Evolutionary conservation across 2,888 invertebrate species (phyloP), one percentile per base, ranked within the genome.

Genomic region (Tortrix viridana): DNA sequence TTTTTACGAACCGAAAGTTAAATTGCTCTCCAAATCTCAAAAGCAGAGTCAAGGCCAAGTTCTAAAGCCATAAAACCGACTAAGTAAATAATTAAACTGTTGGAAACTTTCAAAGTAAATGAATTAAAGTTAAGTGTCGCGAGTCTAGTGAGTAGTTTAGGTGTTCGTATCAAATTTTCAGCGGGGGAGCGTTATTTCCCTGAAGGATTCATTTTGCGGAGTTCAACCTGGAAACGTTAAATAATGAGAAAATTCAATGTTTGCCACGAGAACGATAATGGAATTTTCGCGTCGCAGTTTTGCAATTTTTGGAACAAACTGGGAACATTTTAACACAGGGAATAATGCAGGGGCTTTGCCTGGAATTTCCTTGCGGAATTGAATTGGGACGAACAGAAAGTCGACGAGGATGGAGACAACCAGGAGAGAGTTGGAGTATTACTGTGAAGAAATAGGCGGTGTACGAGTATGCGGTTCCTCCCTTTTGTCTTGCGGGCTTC

Each of bases 81-180:
- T 53, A 60, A 60, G 53, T 60, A 23, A 60, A 60, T 54, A 60
- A 60, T 60, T 60, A 60, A 54, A 60, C 54, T 20, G 53, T 46
- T 60, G 38, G 54, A 48, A 54, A 60, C 26, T 60, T 54, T 26
- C 53, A 7, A 41, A 54, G 47, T 54, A 60, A 60, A 47, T 60
- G 54, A 54, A 54, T 60, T 60, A 47, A 54, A 53, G 60, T 38
- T 23, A 41, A 54, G 46, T 54, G 60, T 47, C 41, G 41, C 32
- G 53, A 22, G 41, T 53, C 50, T 37, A 3, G 46, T 23, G 41
- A 48, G 60, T 60, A 60, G 54, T 53, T 52, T 46, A 47, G 12
- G 38, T 43, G 61, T 50, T 22, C 37, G 57, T 57, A 71, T 69
- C 66, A 71, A 71, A 71, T 66, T 71, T 70, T 69, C 67, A 71